Conservation (phyloP, 2,113 vertebrate species). For the Columbina picui region DNA sequence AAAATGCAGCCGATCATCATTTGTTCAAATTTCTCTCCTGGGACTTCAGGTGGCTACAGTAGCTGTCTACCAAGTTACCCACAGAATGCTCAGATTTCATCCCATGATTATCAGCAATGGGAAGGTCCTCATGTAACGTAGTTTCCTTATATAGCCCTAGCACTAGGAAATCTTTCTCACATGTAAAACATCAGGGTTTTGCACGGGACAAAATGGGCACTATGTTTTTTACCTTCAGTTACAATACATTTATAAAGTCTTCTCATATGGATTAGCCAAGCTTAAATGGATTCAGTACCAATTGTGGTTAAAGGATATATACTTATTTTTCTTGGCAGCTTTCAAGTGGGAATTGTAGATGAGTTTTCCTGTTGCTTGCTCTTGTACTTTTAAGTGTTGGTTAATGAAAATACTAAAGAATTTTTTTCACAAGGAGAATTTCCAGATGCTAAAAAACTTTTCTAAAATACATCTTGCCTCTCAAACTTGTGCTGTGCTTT, state of each 20-base stretch:
- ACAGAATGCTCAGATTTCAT: not conserved
- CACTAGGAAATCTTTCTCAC: not conserved
- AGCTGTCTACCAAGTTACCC: not conserved
- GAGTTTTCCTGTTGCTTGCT: not conserved
- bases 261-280: not conserved
- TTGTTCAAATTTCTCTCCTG: not conserved
- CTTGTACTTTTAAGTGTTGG: not conserved
- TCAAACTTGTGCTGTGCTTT: not conserved
- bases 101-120: accelerated
- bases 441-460: not conserved
- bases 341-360: not conserved
- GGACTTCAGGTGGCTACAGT: not conserved
- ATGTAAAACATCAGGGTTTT: not conserved
- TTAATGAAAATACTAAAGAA: not conserved
- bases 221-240: not conserved
- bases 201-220: not conserved
- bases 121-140: not conserved
- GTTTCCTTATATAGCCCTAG: not conserved
- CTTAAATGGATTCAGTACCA: not conserved
- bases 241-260: not conserved
- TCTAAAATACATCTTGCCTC: not conserved
- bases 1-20: not conserved
- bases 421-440: not conserved
- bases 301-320: not conserved
- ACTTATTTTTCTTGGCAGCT: not conserved